phyloP scores from a whole-genome alignment of 2,797 vertebrate genomes.

The Phrynocephalus guinanensis region DNA sequence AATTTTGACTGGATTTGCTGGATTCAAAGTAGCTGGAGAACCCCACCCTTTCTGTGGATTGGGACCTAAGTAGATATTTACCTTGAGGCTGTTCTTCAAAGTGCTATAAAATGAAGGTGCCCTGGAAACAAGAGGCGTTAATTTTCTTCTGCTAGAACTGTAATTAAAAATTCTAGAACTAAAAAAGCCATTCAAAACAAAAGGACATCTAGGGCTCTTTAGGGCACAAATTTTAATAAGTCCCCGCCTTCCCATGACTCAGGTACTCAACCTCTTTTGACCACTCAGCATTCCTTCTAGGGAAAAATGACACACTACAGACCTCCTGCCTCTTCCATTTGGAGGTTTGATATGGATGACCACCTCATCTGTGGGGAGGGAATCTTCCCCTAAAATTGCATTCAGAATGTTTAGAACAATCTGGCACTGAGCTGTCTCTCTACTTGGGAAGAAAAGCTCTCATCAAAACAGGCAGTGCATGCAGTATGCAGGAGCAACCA shows the following conservation, averaged over 20 bases:
- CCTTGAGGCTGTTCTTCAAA: background rate
- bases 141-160: background rate
- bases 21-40: background rate
- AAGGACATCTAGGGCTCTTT: background rate
- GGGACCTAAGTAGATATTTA: background rate
- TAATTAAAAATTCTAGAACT: background rate
- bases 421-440: background rate
- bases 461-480: background rate
- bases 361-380: background rate
- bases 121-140: background rate
- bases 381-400: background rate
- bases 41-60: background rate
- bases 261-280: background rate
- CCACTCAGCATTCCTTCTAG: background rate
- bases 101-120: background rate
- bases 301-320: background rate
- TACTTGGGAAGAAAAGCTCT: background rate
- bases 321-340: too few relatives aligned
- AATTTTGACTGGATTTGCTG: background rate
- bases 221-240: background rate
- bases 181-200: background rate
- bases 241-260: background rate
- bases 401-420: background rate
- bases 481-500: fast-evolving
- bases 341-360: too few relatives aligned